Conservation (phyloP, 2,113 vertebrate species). For the Leptodactylus fuscus region DNA sequence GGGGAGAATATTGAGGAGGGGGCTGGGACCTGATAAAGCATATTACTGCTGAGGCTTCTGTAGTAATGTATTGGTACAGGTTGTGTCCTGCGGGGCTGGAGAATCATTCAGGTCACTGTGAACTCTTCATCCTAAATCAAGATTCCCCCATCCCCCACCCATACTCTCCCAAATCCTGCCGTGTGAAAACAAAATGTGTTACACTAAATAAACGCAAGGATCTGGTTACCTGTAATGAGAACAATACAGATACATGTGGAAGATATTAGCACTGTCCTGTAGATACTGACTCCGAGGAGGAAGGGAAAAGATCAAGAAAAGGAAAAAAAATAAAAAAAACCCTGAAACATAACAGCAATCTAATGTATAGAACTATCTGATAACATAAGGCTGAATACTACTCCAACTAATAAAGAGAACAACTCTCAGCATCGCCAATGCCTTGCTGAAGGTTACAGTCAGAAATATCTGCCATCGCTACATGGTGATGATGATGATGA, state of each 20-base stretch:
- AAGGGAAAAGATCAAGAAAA: too few relatives aligned
- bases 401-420: too few relatives aligned
- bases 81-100: background rate
- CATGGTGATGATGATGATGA: too few relatives aligned
- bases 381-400: too few relatives aligned
- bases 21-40: too few relatives aligned
- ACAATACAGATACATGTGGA: slow-evolving; percentile 20
- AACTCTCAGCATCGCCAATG: too few relatives aligned
- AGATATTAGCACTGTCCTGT: background rate
- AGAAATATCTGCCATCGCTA: too few relatives aligned
- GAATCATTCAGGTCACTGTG: background rate
- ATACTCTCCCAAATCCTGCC: background rate
- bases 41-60: too few relatives aligned
- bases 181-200: slow-evolving; percentile 45
- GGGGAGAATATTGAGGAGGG: background rate
- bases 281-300: background rate
- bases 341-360: too few relatives aligned
- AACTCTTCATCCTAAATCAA: slow-evolving; percentile 17
- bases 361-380: too few relatives aligned
- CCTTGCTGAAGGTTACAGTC: too few relatives aligned
- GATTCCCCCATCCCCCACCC: background rate
- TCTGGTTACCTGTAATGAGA: slow-evolving; percentile 16
- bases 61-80: background rate
- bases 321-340: too few relatives aligned
- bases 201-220: slow-evolving; percentile 48